Evolutionary conservation across 2,888 invertebrate genomes (phyloP), one percentile per base, ranked within the genome.

Genomic region (Pseudococcus jackbeardsleyi): DNA sequence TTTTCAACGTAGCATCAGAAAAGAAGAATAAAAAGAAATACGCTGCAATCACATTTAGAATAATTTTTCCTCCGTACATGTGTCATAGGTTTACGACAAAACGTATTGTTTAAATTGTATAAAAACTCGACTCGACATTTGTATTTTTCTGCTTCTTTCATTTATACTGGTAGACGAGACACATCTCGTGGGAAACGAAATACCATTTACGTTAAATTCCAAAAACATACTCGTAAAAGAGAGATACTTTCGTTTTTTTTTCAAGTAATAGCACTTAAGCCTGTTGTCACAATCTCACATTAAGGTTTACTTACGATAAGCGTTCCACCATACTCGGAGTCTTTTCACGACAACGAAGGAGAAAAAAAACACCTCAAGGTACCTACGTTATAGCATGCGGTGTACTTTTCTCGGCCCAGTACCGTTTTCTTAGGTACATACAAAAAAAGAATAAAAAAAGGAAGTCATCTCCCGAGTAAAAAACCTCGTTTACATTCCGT

Each of bases 251-350:
- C 33, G 26, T 33, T 33, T 33, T 33, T 33, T 72, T 26, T 22
- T 72, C 68, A 15, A 72, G 68, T 72, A 72, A 72, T 72, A 72
- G 68, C 68, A 72, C 68, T 72, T 72, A 72, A 72, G 68, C 68
- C 68, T 33, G 68, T 72, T 72, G 68, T 72, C 68, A 33, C 68
- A 72, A 33, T 72, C 68, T 72, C 68, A 72, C 68, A 72, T 72
- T 72, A 33, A 72, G 68, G 68, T 72, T 72, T 72, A 72, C 68
- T 72, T 72, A 72, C 68, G 68, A 72, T 72, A 72, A 59, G 68
- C 68, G 33, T 26, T 72, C 68, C 19, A 6, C 33, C 33, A 72
- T 59, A 19, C 26, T 33, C 19, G 19, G n/a, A 72, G 68, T 8
- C 68, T 72, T 33, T 72, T 6, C 26, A 33, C 26, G 26, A 33